These are phyloP conservation scores for Thyatira batis DNA, from an alignment of 2,888 invertebrate genomes.

Conservation along the genomic window DNA sequence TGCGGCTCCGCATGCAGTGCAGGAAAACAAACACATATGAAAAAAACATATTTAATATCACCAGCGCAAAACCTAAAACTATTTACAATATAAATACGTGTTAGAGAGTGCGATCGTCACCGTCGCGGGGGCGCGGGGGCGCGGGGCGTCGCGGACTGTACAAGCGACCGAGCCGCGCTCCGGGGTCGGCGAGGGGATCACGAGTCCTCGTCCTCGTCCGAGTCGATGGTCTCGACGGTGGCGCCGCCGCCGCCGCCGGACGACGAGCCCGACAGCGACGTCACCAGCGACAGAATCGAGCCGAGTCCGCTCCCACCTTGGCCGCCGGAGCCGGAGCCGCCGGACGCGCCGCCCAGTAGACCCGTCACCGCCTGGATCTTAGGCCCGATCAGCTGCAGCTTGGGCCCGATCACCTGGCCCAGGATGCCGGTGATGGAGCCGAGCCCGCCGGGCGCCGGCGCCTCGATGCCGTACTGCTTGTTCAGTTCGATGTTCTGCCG, in stretches of 20 bases:
- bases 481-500: slow-evolving; percentile 89
- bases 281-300: slow-evolving; percentile 73
- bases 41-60: slow-evolving; percentile 70
- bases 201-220: slow-evolving; percentile 73
- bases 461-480: slow-evolving; percentile 87
- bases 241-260: slow-evolving; percentile 66
- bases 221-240: slow-evolving; percentile 72
- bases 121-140: slow-evolving; percentile 25
- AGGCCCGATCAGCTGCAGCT: slow-evolving; percentile 86
- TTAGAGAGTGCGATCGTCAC: slow-evolving; percentile 25
- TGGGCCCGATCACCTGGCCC: slow-evolving; percentile 86
- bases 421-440: slow-evolving; percentile 84
- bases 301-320: slow-evolving; percentile 77
- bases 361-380: slow-evolving; percentile 83
- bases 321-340: slow-evolving; percentile 82
- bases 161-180: slow-evolving; percentile 41
- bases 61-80: slow-evolving; percentile 73
- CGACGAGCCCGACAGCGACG: slow-evolving; percentile 73
- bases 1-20: slow-evolving; percentile 42
- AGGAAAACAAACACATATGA: slow-evolving; percentile 62
- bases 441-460: slow-evolving; percentile 84
- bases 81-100: slow-evolving; percentile 79
- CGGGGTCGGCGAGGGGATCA: slow-evolving; percentile 38
- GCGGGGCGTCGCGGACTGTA: slow-evolving; percentile 58
- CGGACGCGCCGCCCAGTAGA: slow-evolving; percentile 79